Base-by-base conservation (phyloP, 2,797 vertebrate species). In the Phrynocephalus forsythii region DNA sequence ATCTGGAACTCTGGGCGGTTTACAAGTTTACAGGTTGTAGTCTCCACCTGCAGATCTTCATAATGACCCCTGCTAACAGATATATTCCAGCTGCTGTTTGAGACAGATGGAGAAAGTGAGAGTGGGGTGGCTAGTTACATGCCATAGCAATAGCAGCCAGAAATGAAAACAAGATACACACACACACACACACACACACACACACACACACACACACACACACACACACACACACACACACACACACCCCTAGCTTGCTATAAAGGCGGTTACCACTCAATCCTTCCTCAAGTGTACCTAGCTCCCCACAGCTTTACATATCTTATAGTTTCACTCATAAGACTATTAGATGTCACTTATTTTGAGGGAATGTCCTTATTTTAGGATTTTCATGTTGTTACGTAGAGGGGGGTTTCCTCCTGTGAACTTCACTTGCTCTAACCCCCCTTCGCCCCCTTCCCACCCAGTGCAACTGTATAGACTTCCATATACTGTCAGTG, bases 301-400 rank as follows among this genome's bases (percentile, higher is more conserved):
- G 83, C 81, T 85, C 83, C 71, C 83, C 30, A 67, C 60, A 81
- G 83, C 71, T 75, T 88, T 84, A 85, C 71, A 85, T 84, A 48
- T 85, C 83, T 84, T 68, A 69, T 88, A 52, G 78, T 84, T 88
- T 84, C 79, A 80, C 87, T 85, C 83, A 56, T 78, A 85, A 69
- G 87, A 71, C 78, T 81, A 88, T 85, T 76, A 82, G 69, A 81
- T 85, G 83, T 88, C 83, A 85, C 87, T 88, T 88, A 82, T 81
- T 88, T 88, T 88, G 87, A 88, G 69, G 71, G 72, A 88, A 85
- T 85, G 83, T 67, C 83, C 71, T 88, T 88, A 88, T 88, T 88
- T 85, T 79, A 88, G 50, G n/a, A 75, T 76, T 85, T 68, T 28
- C 82, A 48, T 20, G 60, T 20, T 63, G 4, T 63, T 56, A 56